Percentiles rank a stretch among this genome's conserved stretches.
Evolutionary conservation across 2,888 invertebrate species (phyloP).

Genomic region (Papilio protenor): DNA sequence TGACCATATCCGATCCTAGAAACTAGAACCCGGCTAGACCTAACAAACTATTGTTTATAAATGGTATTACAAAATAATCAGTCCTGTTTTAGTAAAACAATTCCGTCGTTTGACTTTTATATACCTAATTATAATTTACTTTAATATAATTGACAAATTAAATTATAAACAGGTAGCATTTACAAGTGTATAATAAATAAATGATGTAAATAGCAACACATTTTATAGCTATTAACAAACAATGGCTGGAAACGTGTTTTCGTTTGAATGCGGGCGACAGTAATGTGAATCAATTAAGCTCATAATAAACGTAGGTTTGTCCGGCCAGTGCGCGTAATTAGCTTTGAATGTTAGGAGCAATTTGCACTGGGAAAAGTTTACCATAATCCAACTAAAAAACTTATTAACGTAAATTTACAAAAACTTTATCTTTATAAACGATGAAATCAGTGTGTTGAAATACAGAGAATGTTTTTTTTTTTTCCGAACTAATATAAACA

Average conservation of each 20-base stretch:
- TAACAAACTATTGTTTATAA: too few species aligned
- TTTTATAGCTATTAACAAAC: conserved; percentile 35
- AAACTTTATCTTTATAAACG: too few species aligned
- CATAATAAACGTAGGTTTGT: conserved; percentile 29
- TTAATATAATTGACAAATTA: neutral
- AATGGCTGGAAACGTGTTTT: conserved; percentile 32
- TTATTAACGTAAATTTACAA: too few species aligned
- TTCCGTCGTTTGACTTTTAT: neutral
- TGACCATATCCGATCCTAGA: too few species aligned
- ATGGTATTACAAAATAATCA: neutral
- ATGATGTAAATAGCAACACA: conserved; percentile 24
- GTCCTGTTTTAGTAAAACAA: neutral
- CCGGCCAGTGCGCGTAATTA: conserved; percentile 31
- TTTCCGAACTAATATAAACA: neutral
- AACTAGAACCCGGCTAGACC: too few species aligned
- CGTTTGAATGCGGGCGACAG: conserved; percentile 39
- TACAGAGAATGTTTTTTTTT: neutral
- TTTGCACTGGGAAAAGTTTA: neutral
- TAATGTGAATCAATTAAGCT: conserved; percentile 41
- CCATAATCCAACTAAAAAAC: neutral
- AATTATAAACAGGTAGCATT: neutral
- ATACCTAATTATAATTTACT: neutral
- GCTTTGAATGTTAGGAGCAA: conserved; percentile 19
- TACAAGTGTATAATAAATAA: conserved; percentile 17
- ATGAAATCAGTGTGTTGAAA: neutral